Base-by-base conservation (phyloP, 2,113 vertebrate species). In the Forbesichthys papilliferus region DNA sequence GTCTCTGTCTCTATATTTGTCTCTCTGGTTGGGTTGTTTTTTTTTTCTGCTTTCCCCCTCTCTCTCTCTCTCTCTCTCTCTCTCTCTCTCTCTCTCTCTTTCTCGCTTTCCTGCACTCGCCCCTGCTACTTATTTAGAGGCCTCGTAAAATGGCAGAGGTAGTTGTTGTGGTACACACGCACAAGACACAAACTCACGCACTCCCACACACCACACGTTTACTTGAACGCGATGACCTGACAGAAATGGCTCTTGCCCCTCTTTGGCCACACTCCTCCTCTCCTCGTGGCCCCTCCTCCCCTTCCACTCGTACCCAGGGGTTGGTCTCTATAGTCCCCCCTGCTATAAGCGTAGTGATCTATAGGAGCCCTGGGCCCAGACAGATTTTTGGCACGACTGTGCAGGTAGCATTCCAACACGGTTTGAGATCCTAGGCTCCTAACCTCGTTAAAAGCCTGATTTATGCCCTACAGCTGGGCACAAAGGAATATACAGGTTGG, bases 301-400 rank as follows among this genome's bases (percentile, higher is more conserved):
- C 66, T 61, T 71, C 57, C 78, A 64, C 59, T 71, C 66, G 66
- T 67, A 80, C 78, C 53, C 61, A 51, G 82, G 27, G 72, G 80
- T 72, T 59, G 51, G 60, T 81, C 49, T 72, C 77, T 80, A 7
- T 75, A 89, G 75, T 88, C 84, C 64, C 85, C 88, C 85, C 88
- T 77, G 36, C 76, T 86, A 13, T 84, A 83, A 68, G 87, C 56
- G 8, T 61, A 84, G 89, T 90, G 90, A 93, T 91, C 91, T 94
- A 88, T 92, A 90, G 87, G 92, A 85, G 89, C 88, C 77, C 81
- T 74, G 74, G 73, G 82, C 82, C 84, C 81, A 91, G 93, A 94
- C 93, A 94, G 86, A 90, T 95, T 95, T 94, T 95, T 96, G 95
- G 95, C 94, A 95, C 76, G 82, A 34, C 80, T 74, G 16, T 82